These are phyloP conservation scores for Anseranas semipalmata DNA, from an alignment of 2,113 vertebrate species.

Conservation along the genomic window DNA sequence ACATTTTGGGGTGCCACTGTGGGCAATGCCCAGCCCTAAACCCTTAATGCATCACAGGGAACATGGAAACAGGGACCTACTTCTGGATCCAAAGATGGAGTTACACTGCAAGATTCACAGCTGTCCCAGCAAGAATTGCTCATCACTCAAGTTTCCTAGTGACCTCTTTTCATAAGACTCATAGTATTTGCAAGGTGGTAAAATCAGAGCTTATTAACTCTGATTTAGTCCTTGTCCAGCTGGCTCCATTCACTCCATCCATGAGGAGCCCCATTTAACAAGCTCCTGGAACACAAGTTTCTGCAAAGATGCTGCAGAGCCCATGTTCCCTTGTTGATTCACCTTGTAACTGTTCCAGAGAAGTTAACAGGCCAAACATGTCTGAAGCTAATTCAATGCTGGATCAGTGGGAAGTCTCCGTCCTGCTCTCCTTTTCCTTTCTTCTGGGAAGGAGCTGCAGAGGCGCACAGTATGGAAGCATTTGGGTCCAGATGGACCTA, in stretches of 20 bases:
- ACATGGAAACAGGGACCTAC: fast-evolving
- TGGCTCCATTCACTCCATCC: neutral
- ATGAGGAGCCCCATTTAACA: neutral
- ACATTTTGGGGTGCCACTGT: neutral
- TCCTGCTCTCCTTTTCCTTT: neutral
- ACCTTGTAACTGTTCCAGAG: neutral
- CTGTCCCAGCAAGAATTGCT: neutral
- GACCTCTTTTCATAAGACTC: neutral
- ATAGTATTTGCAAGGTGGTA: neutral
- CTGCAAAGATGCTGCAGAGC: neutral
- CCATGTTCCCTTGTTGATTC: fast-evolving
- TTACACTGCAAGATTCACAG: neutral
- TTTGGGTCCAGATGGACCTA: too few relatives aligned
- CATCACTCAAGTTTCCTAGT: neutral
- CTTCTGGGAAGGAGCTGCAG: neutral
- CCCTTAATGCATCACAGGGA: neutral
- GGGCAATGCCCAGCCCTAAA: neutral
- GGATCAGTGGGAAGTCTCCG: too few relatives aligned
- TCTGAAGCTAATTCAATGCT: neutral
- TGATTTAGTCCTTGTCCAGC: neutral
- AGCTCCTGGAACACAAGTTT: neutral
- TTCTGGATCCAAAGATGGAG: neutral
- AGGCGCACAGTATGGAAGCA: neutral
- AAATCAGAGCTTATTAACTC: neutral
- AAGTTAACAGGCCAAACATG: neutral